Percentiles rank a stretch among this genome's conserved stretches.
Evolutionary conservation across 2,888 invertebrate species (phyloP).

Genomic region (Xylocampa areola): DNA sequence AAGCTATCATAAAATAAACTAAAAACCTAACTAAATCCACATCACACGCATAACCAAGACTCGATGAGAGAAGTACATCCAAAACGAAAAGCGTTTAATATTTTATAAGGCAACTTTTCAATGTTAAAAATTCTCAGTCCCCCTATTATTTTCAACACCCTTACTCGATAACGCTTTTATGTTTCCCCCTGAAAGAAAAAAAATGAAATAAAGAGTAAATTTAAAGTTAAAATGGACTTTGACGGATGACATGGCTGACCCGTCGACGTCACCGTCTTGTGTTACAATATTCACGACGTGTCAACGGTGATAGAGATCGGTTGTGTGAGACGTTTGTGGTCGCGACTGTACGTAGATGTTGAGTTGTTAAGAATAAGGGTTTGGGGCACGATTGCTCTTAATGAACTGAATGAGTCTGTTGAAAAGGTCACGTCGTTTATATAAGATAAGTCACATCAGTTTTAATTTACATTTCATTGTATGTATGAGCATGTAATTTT

Average conservation of each 20-base stretch:
- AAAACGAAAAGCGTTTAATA: conserved; percentile 74
- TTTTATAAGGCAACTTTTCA: conserved; percentile 81
- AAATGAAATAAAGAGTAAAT: conserved; percentile 82
- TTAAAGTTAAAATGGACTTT: conserved; percentile 88
- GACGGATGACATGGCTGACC: conserved; percentile 85
- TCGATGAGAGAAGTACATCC: conserved; percentile 57
- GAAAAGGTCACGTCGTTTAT: no score
- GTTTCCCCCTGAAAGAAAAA: conserved; percentile 74
- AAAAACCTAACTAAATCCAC: neutral
- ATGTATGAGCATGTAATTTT: no score
- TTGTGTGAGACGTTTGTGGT: conserved; percentile 62
- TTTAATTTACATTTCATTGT: no score
- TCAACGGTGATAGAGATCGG: conserved; percentile 73
- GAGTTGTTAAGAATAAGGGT: conserved; percentile 29
- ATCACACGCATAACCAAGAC: conserved; percentile 34
- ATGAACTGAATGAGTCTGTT: neutral
- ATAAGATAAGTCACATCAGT: no score
- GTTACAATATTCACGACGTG: conserved; percentile 80
- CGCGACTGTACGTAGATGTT: conserved; percentile 30
- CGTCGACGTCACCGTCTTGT: conserved; percentile 78
- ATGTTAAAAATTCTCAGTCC: conserved; percentile 78
- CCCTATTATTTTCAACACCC: conserved; percentile 79
- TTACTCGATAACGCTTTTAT: conserved; percentile 87
- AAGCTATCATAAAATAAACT: neutral
- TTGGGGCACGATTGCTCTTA: neutral